A percentile compares a stretch with the other conserved stretches of the same genome.
These are phyloP conservation scores for Chunga burmeisteri DNA, from an alignment of 2,113 vertebrate genomes.

Conservation along the genomic window DNA sequence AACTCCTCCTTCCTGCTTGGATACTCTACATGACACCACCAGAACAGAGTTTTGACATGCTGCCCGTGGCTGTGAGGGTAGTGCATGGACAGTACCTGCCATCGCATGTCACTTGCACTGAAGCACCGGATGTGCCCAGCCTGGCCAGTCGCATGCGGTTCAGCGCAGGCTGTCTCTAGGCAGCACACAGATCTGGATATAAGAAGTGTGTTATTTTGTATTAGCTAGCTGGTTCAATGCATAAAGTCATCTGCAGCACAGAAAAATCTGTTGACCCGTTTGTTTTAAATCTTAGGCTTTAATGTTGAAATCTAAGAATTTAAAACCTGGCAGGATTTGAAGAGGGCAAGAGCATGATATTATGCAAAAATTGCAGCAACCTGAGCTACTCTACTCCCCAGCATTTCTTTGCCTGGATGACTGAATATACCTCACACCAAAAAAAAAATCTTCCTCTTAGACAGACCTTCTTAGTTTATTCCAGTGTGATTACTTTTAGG, in stretches of 20 bases:
- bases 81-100: too few species aligned
- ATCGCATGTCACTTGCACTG: background rate
- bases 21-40: background rate
- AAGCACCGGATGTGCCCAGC: background rate
- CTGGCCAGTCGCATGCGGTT: fast-evolving
- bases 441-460: background rate
- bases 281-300: background rate
- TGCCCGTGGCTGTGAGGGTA: background rate
- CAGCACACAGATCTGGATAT: background rate
- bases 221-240: background rate
- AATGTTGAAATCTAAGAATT: background rate
- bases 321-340: background rate
- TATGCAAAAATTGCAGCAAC: background rate
- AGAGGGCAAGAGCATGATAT: background rate
- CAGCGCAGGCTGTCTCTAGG: background rate
- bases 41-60: background rate
- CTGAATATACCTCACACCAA: background rate
- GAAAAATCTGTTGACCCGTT: background rate
- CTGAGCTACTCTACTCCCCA: background rate
- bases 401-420: background rate
- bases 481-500: background rate
- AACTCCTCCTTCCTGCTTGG: background rate
- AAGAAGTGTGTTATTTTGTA: background rate
- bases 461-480: background rate
- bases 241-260: background rate